These are phyloP conservation scores for Tretioscincus oriximinensis DNA, from an alignment of 2,113 vertebrate species.

Conservation along the genomic window DNA sequence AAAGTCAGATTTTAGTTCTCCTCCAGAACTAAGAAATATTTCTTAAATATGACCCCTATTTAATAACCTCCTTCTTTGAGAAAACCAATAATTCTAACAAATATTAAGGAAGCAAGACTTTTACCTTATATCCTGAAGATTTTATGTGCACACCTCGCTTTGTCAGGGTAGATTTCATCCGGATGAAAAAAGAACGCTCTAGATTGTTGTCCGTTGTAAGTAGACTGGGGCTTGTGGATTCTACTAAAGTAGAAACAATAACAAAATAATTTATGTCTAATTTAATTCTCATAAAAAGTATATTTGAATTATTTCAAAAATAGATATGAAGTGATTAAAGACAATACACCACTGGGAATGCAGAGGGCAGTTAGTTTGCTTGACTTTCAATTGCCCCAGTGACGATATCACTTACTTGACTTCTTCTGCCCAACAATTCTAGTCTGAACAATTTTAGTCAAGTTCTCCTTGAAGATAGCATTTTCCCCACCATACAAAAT, in stretches of 20 bases:
- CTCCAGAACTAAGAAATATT: background rate
- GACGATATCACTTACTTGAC: no score
- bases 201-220: conserved; percentile 89
- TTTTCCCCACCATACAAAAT: background rate
- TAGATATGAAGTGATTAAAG: background rate
- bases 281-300: conserved; percentile 60
- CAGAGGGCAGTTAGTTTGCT: no score
- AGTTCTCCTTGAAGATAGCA: no score
- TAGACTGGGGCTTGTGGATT: conserved; percentile 92
- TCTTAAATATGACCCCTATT: background rate
- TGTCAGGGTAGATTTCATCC: conserved; percentile 99
- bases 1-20: background rate
- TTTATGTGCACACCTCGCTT: conserved; percentile 99
- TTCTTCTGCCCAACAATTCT: no score
- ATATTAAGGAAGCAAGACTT: conserved; percentile 19
- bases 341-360: no score
- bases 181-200: conserved; percentile 97
- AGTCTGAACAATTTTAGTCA: background rate
- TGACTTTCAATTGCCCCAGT: no score
- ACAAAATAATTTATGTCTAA: conserved; percentile 66
- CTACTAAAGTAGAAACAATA: conserved; percentile 78
- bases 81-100: background rate
- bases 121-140: conserved; percentile 98
- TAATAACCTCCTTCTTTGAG: background rate
- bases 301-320: conserved; percentile 60